Base-by-base conservation (phyloP, 2,888 invertebrate species). In the Lepas anatifera region DNA sequence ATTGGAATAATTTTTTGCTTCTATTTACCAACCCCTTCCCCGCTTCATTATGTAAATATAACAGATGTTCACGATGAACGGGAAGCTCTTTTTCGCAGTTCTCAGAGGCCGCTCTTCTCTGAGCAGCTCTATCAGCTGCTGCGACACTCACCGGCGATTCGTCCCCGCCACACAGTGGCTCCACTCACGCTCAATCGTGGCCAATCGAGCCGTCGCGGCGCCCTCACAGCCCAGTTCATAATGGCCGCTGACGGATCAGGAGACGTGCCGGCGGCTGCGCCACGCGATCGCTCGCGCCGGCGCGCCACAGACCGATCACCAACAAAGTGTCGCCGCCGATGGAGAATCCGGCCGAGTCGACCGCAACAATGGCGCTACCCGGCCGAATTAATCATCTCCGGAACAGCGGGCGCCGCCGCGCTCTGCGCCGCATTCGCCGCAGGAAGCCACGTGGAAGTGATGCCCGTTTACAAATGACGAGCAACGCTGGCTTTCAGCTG, bases 381-480 rank as follows among this genome's bases (percentile, higher is more conserved):
- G 58, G 48, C 58, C 27, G 58, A 58, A 58, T 58, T 58, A 58
- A 58, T 58, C 58, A 58, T 58, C 58, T 2, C 58, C 18, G 58
- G 29, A 58, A 58, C 58, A 58, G 58, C 32, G 32, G 58, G 18
- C 58, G 29, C 58, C 3, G 58, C 58, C 32, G 58, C 58, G 29
- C 58, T 32, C 58, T 8, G 58, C 58, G 58, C 32, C 32, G 32
- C 32, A 32, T 58, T 58, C 58, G 58, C 58, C 18, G 18, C 3
- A 29, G 32, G 32, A 58, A 58, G 58, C 32, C 58, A 58, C 22
- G 58, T 58, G 58, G 58, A 58, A 58, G 58, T 58, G 58, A 27
- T 48, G 27, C 32, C 58, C 58, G 58, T 58, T 58, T 58, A 58
- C 58, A 58, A 58, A 58, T 58, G 58, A 58, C 58, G 58, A 32